Evolutionary conservation across 2,113 vertebrate species (phyloP).

Genomic region (Antechinus flavipes): DNA sequence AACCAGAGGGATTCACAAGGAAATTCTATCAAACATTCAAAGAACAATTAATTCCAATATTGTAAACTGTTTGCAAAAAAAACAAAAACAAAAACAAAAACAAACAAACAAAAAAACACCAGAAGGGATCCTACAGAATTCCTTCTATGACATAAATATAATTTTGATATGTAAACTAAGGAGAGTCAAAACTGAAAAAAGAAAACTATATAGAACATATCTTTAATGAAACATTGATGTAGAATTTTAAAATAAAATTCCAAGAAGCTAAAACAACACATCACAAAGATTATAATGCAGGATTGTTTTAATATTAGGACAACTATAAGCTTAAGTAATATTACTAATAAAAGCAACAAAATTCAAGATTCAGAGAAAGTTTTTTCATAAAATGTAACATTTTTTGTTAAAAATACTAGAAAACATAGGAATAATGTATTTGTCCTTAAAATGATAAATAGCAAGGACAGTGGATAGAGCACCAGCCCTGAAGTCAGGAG

Average conservation of each 20-base stretch:
- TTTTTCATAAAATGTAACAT: too few relatives aligned
- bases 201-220: neutral
- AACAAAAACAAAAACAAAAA: too few relatives aligned
- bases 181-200: neutral
- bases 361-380: neutral
- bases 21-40: too few relatives aligned
- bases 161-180: neutral
- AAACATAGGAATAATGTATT: too few relatives aligned
- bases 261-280: neutral
- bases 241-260: neutral
- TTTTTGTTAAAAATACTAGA: too few relatives aligned
- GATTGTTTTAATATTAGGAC: neutral
- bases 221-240: neutral
- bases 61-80: neutral
- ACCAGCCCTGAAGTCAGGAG: too few relatives aligned
- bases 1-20: neutral
- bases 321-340: neutral
- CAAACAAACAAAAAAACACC: neutral
- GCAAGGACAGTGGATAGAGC: too few relatives aligned
- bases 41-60: neutral
- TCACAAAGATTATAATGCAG: neutral
- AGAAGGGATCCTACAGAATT: neutral
- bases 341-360: neutral
- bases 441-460: too few relatives aligned
- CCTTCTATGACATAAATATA: neutral